Base-by-base conservation (phyloP, 2,113 vertebrate species). In the Nerophis ophidion region DNA sequence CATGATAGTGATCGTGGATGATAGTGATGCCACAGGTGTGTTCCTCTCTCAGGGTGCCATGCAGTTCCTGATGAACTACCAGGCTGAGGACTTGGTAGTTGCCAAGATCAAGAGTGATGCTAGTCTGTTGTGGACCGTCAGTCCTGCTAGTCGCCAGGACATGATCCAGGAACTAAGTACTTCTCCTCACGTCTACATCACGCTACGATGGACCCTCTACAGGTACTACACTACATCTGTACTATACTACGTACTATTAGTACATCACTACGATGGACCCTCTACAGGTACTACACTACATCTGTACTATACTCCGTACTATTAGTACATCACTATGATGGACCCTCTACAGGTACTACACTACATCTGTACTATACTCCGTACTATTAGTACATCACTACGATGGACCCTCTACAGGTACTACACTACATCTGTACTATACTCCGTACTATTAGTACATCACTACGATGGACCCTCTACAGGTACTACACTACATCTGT, bases 81-180 rank as follows among this genome's bases (percentile, higher is more conserved):
- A 66, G 54, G 72, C 88, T 0, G 80, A 90, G 15, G 90, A 90
- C 6, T 48, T 57, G 4, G 26, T 74, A 2, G 68, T 72, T 4
- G 86, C 90, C 6, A 85, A 89, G 69, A 80, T 89, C 26, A 91
- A 91, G 76, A 91, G 88, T 51, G 90, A 92, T 5, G 71, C 91
- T 61, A 89, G 81, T 17, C 78, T 86, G 61, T 72, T 89, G 38
- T 87, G 88, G 90, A 84, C 58, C 66, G 84, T 86, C 73, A 91
- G 90, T 63, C 88, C 89, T 0, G 74, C 85, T 54, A 88, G 83
- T 51, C 56, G 61, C 4, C 70, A 76, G 0, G 86, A 88, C 9
- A 84, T 48, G 72, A 86, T 85, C 4, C 60, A 80, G 48, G 87
- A 91, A 38, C 76, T 90, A 13, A 63, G 77, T n/a, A 73, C 71